Evolutionary conservation across 2,888 invertebrate species (phyloP).

Genomic region (Pardosa pseudoannulata): DNA sequence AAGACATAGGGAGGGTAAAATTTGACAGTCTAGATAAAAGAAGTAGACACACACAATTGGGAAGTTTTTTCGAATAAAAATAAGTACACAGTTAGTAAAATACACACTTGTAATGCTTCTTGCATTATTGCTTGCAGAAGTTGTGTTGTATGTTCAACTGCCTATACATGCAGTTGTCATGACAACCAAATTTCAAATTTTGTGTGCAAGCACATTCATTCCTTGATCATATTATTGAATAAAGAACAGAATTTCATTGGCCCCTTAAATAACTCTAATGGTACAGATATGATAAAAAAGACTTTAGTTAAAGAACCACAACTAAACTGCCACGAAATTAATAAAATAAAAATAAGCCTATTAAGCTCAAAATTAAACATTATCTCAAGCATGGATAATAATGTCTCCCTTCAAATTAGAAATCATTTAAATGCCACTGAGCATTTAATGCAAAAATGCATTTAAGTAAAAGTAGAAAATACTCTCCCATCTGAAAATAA

Average conservation of each 20-base stretch:
- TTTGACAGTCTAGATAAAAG: neutral
- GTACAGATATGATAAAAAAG: too few relatives aligned
- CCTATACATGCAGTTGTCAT: neutral
- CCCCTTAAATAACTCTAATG: neutral
- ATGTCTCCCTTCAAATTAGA: neutral
- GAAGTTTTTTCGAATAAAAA: neutral
- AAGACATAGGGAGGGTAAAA: neutral
- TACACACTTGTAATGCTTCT: neutral
- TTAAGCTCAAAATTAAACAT: neutral
- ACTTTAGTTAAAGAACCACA: too few relatives aligned
- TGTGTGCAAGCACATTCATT: slow-evolving; percentile 13
- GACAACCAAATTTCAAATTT: neutral
- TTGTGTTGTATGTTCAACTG: neutral
- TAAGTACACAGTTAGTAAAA: neutral
- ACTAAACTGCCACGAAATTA: neutral
- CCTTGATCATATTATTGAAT: neutral
- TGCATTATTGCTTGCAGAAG: neutral
- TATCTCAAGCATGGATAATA: neutral
- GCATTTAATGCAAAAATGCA: neutral
- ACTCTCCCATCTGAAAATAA: neutral
- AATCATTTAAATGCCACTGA: neutral
- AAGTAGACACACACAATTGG: neutral
- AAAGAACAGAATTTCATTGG: neutral
- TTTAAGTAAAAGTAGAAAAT: neutral
- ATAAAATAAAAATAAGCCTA: neutral